These are phyloP conservation scores for Podotricha telesiphe DNA, from an alignment of 2,888 invertebrate genomes.

Conservation along the genomic window DNA sequence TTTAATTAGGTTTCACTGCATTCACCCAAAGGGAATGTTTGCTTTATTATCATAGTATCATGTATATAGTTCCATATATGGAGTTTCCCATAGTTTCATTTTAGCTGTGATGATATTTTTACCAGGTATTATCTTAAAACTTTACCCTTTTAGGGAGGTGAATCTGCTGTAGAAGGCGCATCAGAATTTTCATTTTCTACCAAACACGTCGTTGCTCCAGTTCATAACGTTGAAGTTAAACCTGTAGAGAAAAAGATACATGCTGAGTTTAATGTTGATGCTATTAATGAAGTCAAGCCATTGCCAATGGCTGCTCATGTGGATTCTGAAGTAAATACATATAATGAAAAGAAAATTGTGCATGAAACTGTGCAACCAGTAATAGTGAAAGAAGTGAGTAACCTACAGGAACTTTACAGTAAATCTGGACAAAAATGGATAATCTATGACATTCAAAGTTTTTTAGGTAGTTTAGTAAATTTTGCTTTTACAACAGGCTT, in stretches of 20 bases:
- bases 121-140: not conserved
- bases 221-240: constrained; percentile 53
- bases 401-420: constrained; percentile 42
- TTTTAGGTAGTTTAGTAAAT: constrained; percentile 57
- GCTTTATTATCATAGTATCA: not conserved
- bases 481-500: constrained; percentile 46
- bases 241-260: constrained; percentile 63
- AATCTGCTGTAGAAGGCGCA: constrained; percentile 56
- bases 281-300: constrained; percentile 51
- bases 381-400: constrained; percentile 74
- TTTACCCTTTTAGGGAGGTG: constrained; percentile 60
- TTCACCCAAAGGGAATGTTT: not conserved
- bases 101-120: not conserved
- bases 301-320: constrained; percentile 32
- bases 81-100: not conserved
- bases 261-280: constrained; percentile 49
- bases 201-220: constrained; percentile 46
- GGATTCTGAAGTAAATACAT: constrained; percentile 36
- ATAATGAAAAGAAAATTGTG: constrained; percentile 36
- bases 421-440: constrained; percentile 43
- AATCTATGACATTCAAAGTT: constrained; percentile 51
- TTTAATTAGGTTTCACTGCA: not conserved
- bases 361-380: constrained; percentile 50
- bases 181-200: constrained; percentile 59
- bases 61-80: too few species aligned